phyloP scores from a whole-genome alignment of 2,888 invertebrate genomes.

The Hemistola chrysoprasaria region DNA sequence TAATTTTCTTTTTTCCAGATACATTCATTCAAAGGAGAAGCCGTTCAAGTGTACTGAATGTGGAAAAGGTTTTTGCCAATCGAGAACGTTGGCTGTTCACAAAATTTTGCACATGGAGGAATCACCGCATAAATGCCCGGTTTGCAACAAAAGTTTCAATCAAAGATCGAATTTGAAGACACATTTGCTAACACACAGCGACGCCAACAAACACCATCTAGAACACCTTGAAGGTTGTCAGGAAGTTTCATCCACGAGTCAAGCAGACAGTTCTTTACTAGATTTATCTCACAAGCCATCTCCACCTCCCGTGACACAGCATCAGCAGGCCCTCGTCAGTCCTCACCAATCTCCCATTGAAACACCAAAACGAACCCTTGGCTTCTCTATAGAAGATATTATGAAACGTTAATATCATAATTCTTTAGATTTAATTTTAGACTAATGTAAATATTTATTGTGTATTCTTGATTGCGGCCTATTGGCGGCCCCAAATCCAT shows the following conservation, averaged over 20 bases:
- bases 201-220: slow-evolving; percentile 78
- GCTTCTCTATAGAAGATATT: slow-evolving; percentile 94
- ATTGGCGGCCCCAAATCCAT: slow-evolving; percentile 16
- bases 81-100: slow-evolving; percentile 97
- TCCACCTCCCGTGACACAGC: slow-evolving; percentile 47
- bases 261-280: slow-evolving; percentile 71
- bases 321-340: slow-evolving; percentile 49
- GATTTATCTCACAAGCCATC: slow-evolving; percentile 82
- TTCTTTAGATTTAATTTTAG: slow-evolving; percentile 17
- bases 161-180: slow-evolving; percentile 96
- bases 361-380: slow-evolving; percentile 78
- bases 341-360: slow-evolving; percentile 66
- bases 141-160: slow-evolving; percentile 94
- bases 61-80: slow-evolving; percentile 99
- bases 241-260: slow-evolving; percentile 78
- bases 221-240: slow-evolving; percentile 77
- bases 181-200: slow-evolving; percentile 93
- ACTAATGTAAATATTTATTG: slow-evolving; percentile 37
- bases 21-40: slow-evolving; percentile 99
- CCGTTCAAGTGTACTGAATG: slow-evolving; percentile 98
- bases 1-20: slow-evolving; percentile 83
- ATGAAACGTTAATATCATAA: slow-evolving; percentile 87
- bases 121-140: slow-evolving; percentile 95
- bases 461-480: slow-evolving; percentile 27
- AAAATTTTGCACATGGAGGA: slow-evolving; percentile 96